Evolutionary conservation across 2,797 vertebrate genomes (phyloP).

Genomic region (Zenarchopterus dispar): DNA sequence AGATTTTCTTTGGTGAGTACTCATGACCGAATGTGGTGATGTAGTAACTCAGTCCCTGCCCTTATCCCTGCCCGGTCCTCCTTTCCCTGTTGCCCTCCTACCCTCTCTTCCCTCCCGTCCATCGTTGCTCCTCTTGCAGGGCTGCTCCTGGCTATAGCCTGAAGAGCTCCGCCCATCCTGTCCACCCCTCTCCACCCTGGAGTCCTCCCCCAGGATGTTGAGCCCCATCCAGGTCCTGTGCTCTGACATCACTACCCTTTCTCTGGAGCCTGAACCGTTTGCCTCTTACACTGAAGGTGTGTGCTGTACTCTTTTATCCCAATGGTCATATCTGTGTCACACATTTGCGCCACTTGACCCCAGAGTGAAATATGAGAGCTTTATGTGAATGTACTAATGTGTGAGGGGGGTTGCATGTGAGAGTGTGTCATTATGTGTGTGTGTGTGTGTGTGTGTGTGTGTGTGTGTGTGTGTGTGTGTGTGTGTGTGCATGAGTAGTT

Average conservation of each 20-base stretch:
- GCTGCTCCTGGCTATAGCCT: conserved; percentile 85
- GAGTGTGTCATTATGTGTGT: not conserved
- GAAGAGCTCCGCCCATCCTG: conserved; percentile 82
- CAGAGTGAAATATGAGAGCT: conserved; percentile 28
- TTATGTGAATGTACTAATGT: not conserved
- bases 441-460: conserved; percentile 17
- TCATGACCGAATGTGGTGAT: conserved; percentile 68
- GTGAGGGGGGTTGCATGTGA: not conserved
- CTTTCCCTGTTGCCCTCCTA: conserved; percentile 39
- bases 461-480: conserved; percentile 5
- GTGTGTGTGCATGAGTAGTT: conserved; percentile 22
- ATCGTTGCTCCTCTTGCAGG: conserved; percentile 83
- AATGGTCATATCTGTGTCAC: conserved; percentile 49
- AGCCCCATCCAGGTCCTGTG: conserved; percentile 86
- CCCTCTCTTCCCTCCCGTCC: conserved; percentile 48
- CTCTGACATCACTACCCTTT: conserved; percentile 86
- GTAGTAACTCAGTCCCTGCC: conserved; percentile 76
- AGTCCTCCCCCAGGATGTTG: conserved; percentile 86
- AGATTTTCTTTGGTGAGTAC: conserved; percentile 54
- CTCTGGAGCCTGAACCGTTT: conserved; percentile 86
- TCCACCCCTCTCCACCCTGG: conserved; percentile 82
- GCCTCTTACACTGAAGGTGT: conserved; percentile 86
- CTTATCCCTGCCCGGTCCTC: conserved; percentile 47
- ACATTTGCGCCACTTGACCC: conserved; percentile 51
- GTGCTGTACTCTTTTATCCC: conserved; percentile 76